Evolutionary conservation across 2,888 invertebrate genomes (phyloP), one percentile per base, ranked within the genome.

Genomic region (Cephalotes varians): DNA sequence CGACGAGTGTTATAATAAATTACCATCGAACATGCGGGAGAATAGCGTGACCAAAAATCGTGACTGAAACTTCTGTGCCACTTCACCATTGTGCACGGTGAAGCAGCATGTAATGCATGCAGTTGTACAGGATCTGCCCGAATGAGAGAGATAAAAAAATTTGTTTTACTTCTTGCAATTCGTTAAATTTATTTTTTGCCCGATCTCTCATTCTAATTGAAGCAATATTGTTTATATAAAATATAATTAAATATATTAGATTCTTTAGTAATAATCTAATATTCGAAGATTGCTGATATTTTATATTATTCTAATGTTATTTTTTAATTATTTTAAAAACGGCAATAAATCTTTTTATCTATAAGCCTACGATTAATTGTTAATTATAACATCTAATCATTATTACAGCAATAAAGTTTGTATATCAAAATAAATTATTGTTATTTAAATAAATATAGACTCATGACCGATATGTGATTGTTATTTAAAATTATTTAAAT

Each of bases 41-140:
- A 25, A 34, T 77, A 56, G 69, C 69, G 69, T 77, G 69, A 77
- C 34, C 10, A 69, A 69, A 58, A 79, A 79, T 79, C 77, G 31
- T 58, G 71, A 79, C 54, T 56, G 18, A 54, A 77, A 77, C 54
- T 77, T 67, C 31, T 21, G 21, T 56, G 69, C 31, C 44, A 56
- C 77, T 31, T 25, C 64, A 37, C 34, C 34, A 49, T 37, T 37
- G 44, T 69, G 56, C 25, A 62, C 12, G 47, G 60, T 47, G 31
- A 31, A 12, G 40, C 18, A 44, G 28, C 31, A n/a, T 67, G n/a
- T 67, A 65, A 77, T 12, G 54, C 44, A 25, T 44, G 21, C 62
- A 37, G 34, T 73, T 73, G 40, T 6, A 12, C 40, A 12, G 4
- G 25, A 69, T 58, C 31, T 67, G 18, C 65, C n/a, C 76, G 10